Base-by-base conservation (phyloP, 2,888 invertebrate species). In the Rhimphoctona megacephalus region DNA sequence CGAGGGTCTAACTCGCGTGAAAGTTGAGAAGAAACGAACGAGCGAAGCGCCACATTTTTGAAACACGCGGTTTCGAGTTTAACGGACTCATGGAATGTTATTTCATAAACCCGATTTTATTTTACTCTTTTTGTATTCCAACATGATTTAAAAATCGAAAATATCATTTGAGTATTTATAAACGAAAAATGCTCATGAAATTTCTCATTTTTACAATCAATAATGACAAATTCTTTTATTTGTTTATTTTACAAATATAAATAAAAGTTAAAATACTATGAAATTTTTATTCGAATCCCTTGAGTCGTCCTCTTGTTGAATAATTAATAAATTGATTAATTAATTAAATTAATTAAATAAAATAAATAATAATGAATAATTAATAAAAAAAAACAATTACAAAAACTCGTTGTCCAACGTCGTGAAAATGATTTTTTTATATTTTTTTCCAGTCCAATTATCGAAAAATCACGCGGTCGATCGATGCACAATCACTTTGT, bases 1-100 rank as follows among this genome's bases (percentile, higher is more conserved):
- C 52, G 64, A 76, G 77, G 64, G 79, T 89, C 89, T 89, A 90
- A 92, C 91, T 89, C 90, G 87, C 90, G 93, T 92, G 93, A 93
- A 93, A 93, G 93, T 93, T 87, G 87, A 61, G 88, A 79, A 89
- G 90, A 90, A 90, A 89, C 76, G 69, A 54, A 9, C 54, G 79
- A 67, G 72, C 67, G 36, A 46, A 39, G 52, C 67, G 81, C 83
- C 39, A 70, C 64, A 81, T 33, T 22, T 49, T 54, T 22, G 49
- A 83, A 46, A 81, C 67, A 67, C 80, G 69, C 43, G 43, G 64
- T 1, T n/a, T 61, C 39, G 57, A 39, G 66, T 33, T 64, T 30
- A 33, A 57, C 52, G 76, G 66, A 69, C 70, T 39, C 72, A 25
- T 36, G 46, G 30, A 77, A 43, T 0, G 25, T 25, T 57, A 19